These are phyloP conservation scores for Vulpes vulpes DNA, from an alignment of 2,113 vertebrate genomes.

Conservation along the genomic window DNA sequence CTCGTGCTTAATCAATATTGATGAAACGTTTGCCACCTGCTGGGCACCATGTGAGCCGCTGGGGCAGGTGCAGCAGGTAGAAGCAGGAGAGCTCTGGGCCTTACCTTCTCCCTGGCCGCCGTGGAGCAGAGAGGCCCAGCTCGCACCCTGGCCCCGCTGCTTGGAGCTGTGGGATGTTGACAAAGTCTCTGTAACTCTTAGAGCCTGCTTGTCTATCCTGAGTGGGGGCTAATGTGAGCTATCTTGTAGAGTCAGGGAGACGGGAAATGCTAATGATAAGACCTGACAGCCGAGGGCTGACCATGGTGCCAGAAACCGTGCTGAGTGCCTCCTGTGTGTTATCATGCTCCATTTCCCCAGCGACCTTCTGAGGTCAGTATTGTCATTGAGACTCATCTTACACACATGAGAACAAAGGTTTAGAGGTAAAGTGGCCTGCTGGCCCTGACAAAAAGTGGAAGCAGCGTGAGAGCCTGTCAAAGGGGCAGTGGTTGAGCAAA, in stretches of 20 bases:
- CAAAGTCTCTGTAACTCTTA: background rate
- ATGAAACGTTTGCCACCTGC: accelerated
- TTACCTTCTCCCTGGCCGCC: background rate
- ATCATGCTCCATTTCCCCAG: background rate
- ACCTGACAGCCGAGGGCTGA: background rate
- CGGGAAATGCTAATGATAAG: accelerated
- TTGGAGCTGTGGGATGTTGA: accelerated
- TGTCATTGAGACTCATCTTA: background rate
- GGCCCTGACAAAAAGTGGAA: background rate
- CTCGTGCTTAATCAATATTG: accelerated
- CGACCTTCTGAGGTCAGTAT: background rate
- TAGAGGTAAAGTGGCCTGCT: background rate
- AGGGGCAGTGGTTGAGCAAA: background rate
- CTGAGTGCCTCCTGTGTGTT: accelerated
- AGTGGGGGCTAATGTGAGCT: background rate
- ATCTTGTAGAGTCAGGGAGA: background rate
- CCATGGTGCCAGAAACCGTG: accelerated
- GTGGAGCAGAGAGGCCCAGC: background rate
- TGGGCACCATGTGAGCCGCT: accelerated
- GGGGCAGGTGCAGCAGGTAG: background rate
- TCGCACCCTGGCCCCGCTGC: accelerated
- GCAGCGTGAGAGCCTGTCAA: too few relatives aligned
- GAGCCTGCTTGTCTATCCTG: background rate
- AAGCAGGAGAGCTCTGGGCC: background rate
- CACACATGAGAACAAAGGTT: background rate